Percentiles rank a stretch among this genome's conserved stretches.
Conservation (phyloP, 1,140 invertebrate species). For the Ips typographus region DNA sequence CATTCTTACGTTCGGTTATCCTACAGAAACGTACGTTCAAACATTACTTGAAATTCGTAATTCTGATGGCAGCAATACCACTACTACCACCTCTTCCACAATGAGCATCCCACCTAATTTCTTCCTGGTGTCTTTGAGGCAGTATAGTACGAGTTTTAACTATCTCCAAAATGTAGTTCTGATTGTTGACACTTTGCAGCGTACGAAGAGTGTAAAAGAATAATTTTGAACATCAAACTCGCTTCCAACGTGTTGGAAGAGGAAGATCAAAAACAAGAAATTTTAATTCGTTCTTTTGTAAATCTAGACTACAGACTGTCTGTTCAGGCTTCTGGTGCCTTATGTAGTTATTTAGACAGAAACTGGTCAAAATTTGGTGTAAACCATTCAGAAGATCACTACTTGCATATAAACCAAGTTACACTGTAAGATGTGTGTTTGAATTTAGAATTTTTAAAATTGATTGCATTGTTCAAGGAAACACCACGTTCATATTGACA, state of each 20-base stretch:
- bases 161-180: neutral
- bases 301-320: constrained; percentile 67
- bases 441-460: neutral
- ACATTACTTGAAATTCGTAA: constrained; percentile 49
- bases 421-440: constrained; percentile 59
- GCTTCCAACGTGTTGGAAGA: constrained; percentile 60
- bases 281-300: constrained; percentile 68
- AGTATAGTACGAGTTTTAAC: constrained; percentile 54
- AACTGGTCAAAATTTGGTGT: constrained; percentile 64
- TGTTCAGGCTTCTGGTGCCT: constrained; percentile 70
- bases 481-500: constrained; percentile 71
- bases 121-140: constrained; percentile 57
- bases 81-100: constrained; percentile 45
- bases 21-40: constrained; percentile 55
- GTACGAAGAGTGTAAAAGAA: constrained; percentile 62
- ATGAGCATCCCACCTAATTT: constrained; percentile 51
- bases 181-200: constrained; percentile 49
- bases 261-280: constrained; percentile 60
- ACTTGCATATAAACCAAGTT: constrained; percentile 63
- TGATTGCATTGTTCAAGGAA: constrained; percentile 54
- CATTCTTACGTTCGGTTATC: constrained; percentile 57
- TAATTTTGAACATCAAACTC: constrained; percentile 63
- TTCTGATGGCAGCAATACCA: constrained; percentile 41
- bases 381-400: constrained; percentile 57
- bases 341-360: constrained; percentile 73